Percentiles rank a stretch among this genome's conserved stretches.
Evolutionary conservation across 2,888 invertebrate genomes (phyloP).

Genomic region (Macrosiphum euphorbiae): DNA sequence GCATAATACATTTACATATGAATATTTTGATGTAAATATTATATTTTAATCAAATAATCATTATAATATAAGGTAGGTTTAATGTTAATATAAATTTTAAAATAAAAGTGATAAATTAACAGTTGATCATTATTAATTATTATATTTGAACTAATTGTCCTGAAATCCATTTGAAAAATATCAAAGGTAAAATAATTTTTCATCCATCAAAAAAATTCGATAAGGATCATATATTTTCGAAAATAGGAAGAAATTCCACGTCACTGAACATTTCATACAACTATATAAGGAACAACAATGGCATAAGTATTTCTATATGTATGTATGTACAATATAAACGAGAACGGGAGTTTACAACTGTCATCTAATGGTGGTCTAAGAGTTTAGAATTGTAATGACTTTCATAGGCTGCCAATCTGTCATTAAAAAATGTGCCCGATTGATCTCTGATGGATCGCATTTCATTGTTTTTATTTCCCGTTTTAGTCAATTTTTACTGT

Average conservation of each 20-base stretch:
- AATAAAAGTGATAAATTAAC: not conserved
- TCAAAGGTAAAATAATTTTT: not conserved
- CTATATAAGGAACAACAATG: constrained; percentile 49
- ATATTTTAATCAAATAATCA: not conserved
- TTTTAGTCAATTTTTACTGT: constrained; percentile 1
- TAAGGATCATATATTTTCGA: constrained; percentile 16
- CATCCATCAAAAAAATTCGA: constrained; percentile 9
- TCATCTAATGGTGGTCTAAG: constrained; percentile 39
- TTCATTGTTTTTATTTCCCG: constrained; percentile 7
- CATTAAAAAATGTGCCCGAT: constrained; percentile 37
- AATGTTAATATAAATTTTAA: not conserved
- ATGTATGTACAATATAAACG: not conserved
- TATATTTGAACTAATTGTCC: not conserved
- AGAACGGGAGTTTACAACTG: constrained; percentile 31
- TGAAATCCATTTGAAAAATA: not conserved
- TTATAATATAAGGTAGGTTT: not conserved
- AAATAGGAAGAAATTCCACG: constrained; percentile 8
- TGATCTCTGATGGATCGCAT: constrained; percentile 43
- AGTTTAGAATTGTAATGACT: constrained; percentile 35
- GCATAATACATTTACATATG: not conserved
- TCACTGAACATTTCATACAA: not conserved
- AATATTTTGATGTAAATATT: not conserved
- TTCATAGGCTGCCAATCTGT: constrained; percentile 42
- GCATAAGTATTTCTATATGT: not conserved
- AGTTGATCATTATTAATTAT: not conserved